phyloP scores from a whole-genome alignment of 1,140 invertebrate species.

The Ceratina calcarata region DNA sequence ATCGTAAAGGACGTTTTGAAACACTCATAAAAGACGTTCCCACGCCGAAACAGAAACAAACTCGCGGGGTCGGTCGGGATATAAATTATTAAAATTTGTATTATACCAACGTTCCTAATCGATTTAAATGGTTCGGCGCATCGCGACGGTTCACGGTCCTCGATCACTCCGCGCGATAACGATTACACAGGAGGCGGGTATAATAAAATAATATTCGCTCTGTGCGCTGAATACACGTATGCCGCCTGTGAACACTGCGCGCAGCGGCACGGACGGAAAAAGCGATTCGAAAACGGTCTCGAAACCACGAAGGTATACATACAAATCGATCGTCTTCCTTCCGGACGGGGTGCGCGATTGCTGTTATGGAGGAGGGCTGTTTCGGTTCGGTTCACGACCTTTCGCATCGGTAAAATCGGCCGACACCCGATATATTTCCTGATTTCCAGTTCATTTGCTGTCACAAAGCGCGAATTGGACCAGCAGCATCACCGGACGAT shows the following conservation, averaged over 20 bases:
- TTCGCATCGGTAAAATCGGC: conserved; percentile 40
- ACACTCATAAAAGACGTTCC: not conserved
- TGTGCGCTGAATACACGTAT: conserved; percentile 12
- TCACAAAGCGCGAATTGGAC: conserved; percentile 41
- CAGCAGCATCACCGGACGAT: conserved; percentile 15
- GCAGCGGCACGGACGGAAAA: conserved; percentile 32
- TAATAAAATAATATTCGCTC: conserved; percentile 45
- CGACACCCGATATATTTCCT: conserved; percentile 40
- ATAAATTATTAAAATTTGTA: conserved; percentile 25
- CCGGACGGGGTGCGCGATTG: conserved; percentile 12
- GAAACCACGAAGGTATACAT: conserved; percentile 34
- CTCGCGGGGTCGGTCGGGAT: not conserved
- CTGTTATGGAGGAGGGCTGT: too few species aligned
- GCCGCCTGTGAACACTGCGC: conserved; percentile 10
- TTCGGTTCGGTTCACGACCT: conserved; percentile 22
- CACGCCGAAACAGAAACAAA: not conserved
- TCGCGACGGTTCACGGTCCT: conserved; percentile 9
- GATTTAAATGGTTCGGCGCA: conserved; percentile 35
- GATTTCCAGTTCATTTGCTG: conserved; percentile 55
- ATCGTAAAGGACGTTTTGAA: not conserved
- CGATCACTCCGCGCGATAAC: conserved; percentile 15
- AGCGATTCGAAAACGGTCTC: conserved; percentile 45
- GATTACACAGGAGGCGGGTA: conserved; percentile 26
- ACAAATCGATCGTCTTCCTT: conserved; percentile 51
- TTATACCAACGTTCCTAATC: conserved; percentile 18